Base-by-base conservation (phyloP, 2,113 vertebrate species). In the Eublepharis macularius region DNA sequence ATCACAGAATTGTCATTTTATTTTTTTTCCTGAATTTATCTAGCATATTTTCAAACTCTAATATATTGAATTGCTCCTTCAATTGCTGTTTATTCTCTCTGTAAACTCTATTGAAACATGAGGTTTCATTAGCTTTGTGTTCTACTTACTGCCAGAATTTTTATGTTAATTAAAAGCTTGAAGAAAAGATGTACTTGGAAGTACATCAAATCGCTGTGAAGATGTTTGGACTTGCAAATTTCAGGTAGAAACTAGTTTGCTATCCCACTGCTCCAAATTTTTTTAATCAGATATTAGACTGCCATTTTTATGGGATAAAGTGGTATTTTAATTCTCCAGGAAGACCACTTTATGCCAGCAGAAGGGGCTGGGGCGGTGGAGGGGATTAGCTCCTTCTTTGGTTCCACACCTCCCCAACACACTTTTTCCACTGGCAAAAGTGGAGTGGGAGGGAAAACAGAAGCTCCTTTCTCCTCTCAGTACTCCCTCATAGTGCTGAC, bases 131-230 rank as follows among this genome's bases (percentile, higher is more conserved):
- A 88, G 87, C 83, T 92, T 90, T 89, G 69, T 76, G 39, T 45
- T 89, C 75, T 69, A 73, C 80, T 94, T 93, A 92, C 80, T 87
- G 85, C 66, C n/a, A 92, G 72, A 87, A 89, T 54, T 49, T 11
- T 49, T 87, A 60, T 89, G 82, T 92, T 93, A 95, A 94, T 91
- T 92, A 90, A 88, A 81, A 80, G 54, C 86, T 87, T 88, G 68
- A 73, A 89, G 84, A 0, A 0, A 91, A 83, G 12, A 47, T 89
- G 2, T 60, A 13, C 87, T 90, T 87, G 82, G 89, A 87, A 68
- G 76, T 70, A 80, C 41, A 82, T 92, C 88, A 91, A 83, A 82
- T 10, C 49, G 16, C 80, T 85, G 81, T 80, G 90, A 87, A 93
- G 82, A 51, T 93, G 63, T 83, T 94, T 92, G 85, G 57, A 17